These are phyloP conservation scores for Heterotilapia buettikoferi DNA, from an alignment of 2,113 vertebrate genomes.

Conservation along the genomic window DNA sequence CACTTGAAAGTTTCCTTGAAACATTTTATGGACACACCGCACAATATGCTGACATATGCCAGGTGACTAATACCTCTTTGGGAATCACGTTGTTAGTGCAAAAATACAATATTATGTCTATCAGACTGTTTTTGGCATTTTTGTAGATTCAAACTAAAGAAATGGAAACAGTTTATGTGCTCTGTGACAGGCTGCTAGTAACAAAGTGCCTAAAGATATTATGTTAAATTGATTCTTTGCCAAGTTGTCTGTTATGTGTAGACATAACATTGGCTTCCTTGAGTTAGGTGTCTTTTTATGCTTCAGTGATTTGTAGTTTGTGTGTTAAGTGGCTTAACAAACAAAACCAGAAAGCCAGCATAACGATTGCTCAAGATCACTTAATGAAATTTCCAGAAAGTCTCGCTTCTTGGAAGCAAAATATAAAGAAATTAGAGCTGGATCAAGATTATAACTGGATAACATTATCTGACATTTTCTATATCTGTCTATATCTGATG, in stretches of 20 bases:
- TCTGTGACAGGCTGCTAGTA: background rate
- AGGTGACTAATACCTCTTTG: background rate
- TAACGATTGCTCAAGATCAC: background rate
- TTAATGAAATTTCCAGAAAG: background rate
- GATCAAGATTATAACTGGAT: background rate
- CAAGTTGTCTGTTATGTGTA: background rate
- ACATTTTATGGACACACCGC: background rate
- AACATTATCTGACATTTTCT: background rate
- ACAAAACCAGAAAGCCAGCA: background rate
- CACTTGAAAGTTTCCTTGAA: background rate
- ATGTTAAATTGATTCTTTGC: background rate
- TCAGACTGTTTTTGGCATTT: background rate
- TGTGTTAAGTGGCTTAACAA: background rate
- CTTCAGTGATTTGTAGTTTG: background rate
- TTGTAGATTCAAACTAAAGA: background rate
- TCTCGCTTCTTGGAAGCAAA: background rate
- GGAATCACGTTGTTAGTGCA: background rate
- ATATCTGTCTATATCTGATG: background rate
- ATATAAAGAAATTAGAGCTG: background rate
- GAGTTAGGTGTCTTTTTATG: background rate
- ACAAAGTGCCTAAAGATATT: background rate
- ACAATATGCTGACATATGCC: background rate
- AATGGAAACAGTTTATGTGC: background rate
- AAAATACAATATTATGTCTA: background rate
- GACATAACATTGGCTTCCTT: background rate